phyloP scores from a whole-genome alignment of 2,888 invertebrate genomes.

The Microplitis manilae region DNA sequence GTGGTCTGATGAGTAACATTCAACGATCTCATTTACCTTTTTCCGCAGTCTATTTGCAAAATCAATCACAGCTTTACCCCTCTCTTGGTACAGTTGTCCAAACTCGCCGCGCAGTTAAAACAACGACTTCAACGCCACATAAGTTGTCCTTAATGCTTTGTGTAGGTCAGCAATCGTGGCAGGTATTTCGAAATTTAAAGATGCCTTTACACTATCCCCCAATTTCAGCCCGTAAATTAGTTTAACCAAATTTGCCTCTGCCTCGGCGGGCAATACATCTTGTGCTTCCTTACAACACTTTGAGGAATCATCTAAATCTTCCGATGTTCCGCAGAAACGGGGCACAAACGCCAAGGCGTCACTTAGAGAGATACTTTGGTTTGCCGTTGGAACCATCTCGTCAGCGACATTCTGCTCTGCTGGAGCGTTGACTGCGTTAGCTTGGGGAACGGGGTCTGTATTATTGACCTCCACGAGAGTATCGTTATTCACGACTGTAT shows the following conservation, averaged over 20 bases:
- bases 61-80: neutral
- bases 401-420: neutral
- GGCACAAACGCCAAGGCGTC: neutral
- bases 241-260: conserved; percentile 86
- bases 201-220: neutral
- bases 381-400: neutral
- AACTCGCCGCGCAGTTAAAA: conserved; percentile 19
- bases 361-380: neutral
- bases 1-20: neutral
- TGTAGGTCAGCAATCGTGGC: neutral
- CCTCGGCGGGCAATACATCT: conserved; percentile 92
- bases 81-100: conserved; percentile 7
- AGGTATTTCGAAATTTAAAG: neutral
- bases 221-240: neutral
- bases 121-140: neutral
- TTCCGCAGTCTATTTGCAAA: conserved; percentile 9
- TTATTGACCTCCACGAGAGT: too few relatives aligned
- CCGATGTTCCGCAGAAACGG: neutral
- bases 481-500: too few relatives aligned
- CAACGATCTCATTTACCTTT: conserved; percentile 20
- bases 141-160: neutral
- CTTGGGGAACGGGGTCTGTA: too few relatives aligned
- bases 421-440: neutral
- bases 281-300: conserved; percentile 65
- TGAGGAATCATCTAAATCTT: neutral